phyloP scores from a whole-genome alignment of 2,888 invertebrate genomes.

The Stomorhina lunata region DNA sequence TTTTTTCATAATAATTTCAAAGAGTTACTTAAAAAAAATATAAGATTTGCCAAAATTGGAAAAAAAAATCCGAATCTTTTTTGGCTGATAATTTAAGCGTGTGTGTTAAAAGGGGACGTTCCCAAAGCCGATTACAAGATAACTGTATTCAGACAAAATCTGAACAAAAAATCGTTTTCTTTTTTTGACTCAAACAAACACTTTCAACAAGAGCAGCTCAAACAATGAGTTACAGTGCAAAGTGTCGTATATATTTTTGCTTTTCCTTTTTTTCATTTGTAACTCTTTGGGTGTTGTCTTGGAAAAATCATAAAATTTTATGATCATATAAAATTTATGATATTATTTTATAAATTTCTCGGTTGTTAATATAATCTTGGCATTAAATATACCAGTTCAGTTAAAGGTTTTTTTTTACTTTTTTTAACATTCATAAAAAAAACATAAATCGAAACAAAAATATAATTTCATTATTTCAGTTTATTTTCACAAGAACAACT shows the following conservation, averaged over 20 bases:
- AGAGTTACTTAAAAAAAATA: too few species aligned
- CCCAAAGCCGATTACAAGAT: conserved; percentile 73
- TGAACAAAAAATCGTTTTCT: neutral
- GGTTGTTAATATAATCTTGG: conserved; percentile 52
- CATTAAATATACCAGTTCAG: conserved; percentile 30
- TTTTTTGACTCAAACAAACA: conserved; percentile 26
- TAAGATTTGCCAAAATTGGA: too few species aligned
- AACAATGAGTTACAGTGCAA: conserved; percentile 41
- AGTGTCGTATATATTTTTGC: conserved; percentile 44
- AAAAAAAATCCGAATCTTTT: too few species aligned
- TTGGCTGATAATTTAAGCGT: conserved; percentile 47
- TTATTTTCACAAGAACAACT: conserved; percentile 31
- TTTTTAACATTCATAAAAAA: neutral
- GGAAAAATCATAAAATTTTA: conserved; percentile 68
- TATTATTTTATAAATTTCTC: conserved; percentile 68
- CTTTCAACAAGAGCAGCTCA: conserved; percentile 42
- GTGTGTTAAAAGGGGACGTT: conserved; percentile 56
- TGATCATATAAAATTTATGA: conserved; percentile 65
- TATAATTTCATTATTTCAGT: conserved; percentile 58
- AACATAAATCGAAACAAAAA: conserved; percentile 33
- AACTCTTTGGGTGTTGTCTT: conserved; percentile 52
- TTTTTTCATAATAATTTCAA: too few species aligned
- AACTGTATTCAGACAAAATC: conserved; percentile 67
- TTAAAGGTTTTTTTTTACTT: conserved; percentile 10
- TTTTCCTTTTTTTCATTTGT: neutral